Evolutionary conservation across 2,888 invertebrate genomes (phyloP).

Genomic region (Synanthedon andrenaeformis): DNA sequence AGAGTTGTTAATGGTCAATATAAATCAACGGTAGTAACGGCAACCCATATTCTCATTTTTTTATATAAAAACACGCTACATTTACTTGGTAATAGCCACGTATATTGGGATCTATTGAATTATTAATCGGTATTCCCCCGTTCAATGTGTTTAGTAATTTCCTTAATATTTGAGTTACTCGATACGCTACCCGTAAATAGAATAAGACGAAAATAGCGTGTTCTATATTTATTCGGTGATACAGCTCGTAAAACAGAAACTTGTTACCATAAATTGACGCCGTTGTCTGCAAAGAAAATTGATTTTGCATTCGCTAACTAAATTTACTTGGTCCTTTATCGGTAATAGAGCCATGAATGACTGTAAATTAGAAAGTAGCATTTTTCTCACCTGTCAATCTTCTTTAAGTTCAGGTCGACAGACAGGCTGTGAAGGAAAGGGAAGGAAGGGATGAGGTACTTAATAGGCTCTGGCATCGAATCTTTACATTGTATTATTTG

Average conservation of each 20-base stretch:
- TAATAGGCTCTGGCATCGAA: too few species aligned
- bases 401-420: too few species aligned
- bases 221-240: conserved; percentile 12
- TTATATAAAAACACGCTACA: too few species aligned
- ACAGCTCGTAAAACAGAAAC: conserved; percentile 31
- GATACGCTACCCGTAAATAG: neutral
- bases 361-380: too few species aligned
- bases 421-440: too few species aligned
- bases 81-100: too few species aligned
- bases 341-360: neutral
- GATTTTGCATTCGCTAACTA: conserved; percentile 19
- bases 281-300: conserved; percentile 26
- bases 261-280: conserved; percentile 39
- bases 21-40: too few species aligned
- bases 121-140: neutral
- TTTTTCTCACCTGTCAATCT: too few species aligned
- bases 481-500: too few species aligned
- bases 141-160: neutral
- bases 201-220: neutral
- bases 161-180: neutral
- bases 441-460: too few species aligned
- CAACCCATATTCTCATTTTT: too few species aligned
- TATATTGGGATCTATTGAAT: neutral
- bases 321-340: neutral
- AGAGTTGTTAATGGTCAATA: too few species aligned